phyloP scores from a whole-genome alignment of 2,888 invertebrate species.

The Lymantria monacha region DNA sequence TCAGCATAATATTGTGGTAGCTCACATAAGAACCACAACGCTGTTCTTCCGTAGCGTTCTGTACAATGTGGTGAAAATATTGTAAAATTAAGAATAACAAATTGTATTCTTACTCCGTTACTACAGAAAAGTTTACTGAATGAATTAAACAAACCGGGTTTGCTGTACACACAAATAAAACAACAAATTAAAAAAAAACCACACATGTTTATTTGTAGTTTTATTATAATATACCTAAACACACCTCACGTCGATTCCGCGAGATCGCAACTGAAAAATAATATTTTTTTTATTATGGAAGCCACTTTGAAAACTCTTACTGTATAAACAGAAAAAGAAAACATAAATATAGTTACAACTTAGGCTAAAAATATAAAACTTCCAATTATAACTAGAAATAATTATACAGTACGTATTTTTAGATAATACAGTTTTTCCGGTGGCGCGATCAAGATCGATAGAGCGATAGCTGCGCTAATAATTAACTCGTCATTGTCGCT shows the following conservation, averaged over 20 bases:
- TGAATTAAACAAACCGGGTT: no score
- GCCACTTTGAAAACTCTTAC: conserved; percentile 29
- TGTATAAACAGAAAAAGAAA: conserved; percentile 16
- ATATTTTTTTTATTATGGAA: conserved; percentile 37
- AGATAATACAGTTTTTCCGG: neutral
- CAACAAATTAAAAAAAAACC: conserved; percentile 52
- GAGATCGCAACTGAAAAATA: conserved; percentile 55
- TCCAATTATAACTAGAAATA: conserved; percentile 25
- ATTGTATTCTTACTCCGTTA: no score
- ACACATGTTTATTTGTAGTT: conserved; percentile 67
- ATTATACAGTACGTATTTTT: neutral
- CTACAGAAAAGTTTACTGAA: no score
- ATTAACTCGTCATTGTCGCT: no score
- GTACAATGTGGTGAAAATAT: no score
- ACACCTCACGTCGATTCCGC: conserved; percentile 42
- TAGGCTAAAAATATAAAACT: conserved; percentile 21
- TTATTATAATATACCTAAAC: conserved; percentile 32
- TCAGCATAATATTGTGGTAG: no score
- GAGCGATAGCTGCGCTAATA: no score
- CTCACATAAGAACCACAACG: no score
- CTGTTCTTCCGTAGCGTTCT: no score
- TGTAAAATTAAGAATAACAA: no score
- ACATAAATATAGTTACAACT: conserved; percentile 25
- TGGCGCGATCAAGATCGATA: no score
- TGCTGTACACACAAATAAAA: conserved; percentile 31